These are phyloP conservation scores for Pedetes capensis DNA, from an alignment of 2,113 vertebrate genomes.

Conservation along the genomic window DNA sequence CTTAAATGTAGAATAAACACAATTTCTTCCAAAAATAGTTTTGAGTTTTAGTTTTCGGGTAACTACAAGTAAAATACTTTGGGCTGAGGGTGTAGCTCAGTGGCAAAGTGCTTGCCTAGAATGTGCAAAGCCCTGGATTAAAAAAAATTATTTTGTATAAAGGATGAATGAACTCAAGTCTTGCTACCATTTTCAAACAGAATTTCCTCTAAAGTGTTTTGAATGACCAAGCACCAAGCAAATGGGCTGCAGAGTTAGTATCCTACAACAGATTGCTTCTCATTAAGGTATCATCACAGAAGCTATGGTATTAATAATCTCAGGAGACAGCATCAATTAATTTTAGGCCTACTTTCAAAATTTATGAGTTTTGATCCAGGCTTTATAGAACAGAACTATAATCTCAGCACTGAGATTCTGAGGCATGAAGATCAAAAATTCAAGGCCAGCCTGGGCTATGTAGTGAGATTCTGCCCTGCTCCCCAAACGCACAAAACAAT, in stretches of 20 bases:
- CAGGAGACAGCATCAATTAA: neutral
- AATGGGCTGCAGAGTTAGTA: neutral
- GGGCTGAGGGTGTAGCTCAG: neutral
- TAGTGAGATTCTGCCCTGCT: too few relatives aligned
- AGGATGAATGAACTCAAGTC: neutral
- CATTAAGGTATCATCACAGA: neutral
- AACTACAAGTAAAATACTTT: neutral
- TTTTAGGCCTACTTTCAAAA: neutral
- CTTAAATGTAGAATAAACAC: neutral
- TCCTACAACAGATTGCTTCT: neutral
- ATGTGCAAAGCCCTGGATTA: neutral
- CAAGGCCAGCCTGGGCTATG: too few relatives aligned
- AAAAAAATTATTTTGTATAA: neutral
- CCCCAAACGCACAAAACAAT: too few relatives aligned
- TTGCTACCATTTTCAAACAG: neutral
- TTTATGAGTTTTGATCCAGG: neutral
- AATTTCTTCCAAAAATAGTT: neutral
- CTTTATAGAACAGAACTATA: too few relatives aligned
- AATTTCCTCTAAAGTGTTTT: neutral
- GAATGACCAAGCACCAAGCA: neutral
- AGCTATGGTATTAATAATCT: neutral
- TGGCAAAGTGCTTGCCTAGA: neutral
- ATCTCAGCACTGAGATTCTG: too few relatives aligned
- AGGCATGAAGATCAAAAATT: too few relatives aligned
- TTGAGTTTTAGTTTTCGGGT: constrained; percentile 16